These are phyloP conservation scores for Percopsis omiscomaycus DNA, from an alignment of 2,797 vertebrate species.

Conservation along the genomic window DNA sequence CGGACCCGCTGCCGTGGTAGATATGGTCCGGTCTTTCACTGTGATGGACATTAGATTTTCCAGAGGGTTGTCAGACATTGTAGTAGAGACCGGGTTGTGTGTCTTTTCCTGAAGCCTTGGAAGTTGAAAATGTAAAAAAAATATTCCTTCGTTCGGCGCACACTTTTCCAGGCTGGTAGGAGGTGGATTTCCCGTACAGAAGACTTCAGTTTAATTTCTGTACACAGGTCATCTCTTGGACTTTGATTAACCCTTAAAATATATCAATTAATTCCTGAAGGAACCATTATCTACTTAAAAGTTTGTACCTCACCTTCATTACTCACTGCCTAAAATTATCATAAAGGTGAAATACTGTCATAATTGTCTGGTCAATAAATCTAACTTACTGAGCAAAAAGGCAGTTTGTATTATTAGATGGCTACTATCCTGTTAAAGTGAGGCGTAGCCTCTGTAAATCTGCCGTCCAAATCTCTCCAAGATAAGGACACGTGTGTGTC, in stretches of 20 bases:
- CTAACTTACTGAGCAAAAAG: background rate
- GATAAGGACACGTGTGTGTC: background rate
- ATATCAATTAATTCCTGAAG: background rate
- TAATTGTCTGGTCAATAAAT: too few species aligned
- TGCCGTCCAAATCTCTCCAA: too few species aligned
- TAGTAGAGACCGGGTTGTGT: background rate
- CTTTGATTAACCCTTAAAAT: constrained; percentile 1
- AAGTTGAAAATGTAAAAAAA: background rate
- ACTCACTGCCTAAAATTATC: constrained; percentile 24
- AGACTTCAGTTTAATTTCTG: constrained; percentile 1
- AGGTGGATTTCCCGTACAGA: constrained; percentile 9
- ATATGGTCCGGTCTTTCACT: constrained; percentile 42
- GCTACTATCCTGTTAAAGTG: constrained; percentile 5
- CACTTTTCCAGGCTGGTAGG: constrained; percentile 25
- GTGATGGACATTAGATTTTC: constrained; percentile 57
- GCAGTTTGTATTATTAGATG: background rate
- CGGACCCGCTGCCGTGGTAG: constrained; percentile 32
- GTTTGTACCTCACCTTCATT: constrained; percentile 8
- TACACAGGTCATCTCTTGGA: background rate
- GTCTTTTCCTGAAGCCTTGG: constrained; percentile 15
- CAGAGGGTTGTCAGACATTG: constrained; percentile 63
- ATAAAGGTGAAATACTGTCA: background rate
- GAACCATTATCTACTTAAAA: constrained; percentile 7
- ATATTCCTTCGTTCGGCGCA: constrained; percentile 1
- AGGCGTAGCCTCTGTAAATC: background rate